Base-by-base conservation (phyloP, 2,888 invertebrate genomes). In the Beris chalybata region DNA sequence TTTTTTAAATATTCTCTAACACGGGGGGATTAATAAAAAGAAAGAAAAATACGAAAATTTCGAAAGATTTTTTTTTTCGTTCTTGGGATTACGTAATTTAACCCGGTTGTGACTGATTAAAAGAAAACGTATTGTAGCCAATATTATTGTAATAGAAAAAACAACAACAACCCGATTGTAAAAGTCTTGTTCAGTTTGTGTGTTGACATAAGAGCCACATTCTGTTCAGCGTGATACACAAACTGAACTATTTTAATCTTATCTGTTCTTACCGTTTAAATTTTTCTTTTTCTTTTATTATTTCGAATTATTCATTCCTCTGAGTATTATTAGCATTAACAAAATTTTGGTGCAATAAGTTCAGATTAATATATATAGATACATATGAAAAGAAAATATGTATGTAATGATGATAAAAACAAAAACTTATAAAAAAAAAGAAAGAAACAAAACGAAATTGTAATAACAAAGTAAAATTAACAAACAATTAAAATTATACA, bases 311-410 rank as follows among this genome's bases (percentile, higher is more conserved):
- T 64, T 64, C 64, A 64, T 64, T 64, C 64, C 64, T 64, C 32
- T 45, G 64, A 64, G 64, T 64, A 64, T 64, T 64, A 64, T 64
- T 64, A 64, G 64, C 43, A 54, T 64, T 64, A 53, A 32, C 38
- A 12, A 64, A 53, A 44, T 55, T 22, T 54, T 54, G 64, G 64
- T 64, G 64, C 64, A 64, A 64, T 64, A 64, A 64, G 55, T 54
- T 48, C 48, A 48, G 48, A 48, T 15, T 22, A 22, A 22, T 22
- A 22, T 22, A 22, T 22, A 45, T n/a, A n/a, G n/a, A n/a, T 45
- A 12, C n/a, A 45, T 12, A 45, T 12, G n/a, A 45, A 45, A 45
- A 2, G 22, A 22, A 22, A 22, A 22, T 22, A 22, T 22, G 22
- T 22, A 22, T 22, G 22, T 22, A 22, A 22, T 22, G 22, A 22